Base-by-base conservation (phyloP, 2,888 invertebrate species). In the Mycalesis mineus region DNA sequence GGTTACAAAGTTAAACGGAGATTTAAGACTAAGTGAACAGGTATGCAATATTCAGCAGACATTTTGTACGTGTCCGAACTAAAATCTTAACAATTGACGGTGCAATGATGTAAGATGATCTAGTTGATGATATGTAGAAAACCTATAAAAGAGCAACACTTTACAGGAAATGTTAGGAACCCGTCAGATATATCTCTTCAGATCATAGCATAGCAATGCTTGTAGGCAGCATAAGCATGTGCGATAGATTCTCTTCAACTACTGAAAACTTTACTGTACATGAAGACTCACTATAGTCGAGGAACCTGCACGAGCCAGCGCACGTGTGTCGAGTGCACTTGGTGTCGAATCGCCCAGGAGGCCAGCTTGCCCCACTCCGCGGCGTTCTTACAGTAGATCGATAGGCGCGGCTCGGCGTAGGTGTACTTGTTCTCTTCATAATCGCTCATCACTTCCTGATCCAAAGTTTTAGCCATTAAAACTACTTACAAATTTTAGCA, bases 351-450 rank as follows among this genome's bases (percentile, higher is more conserved):
- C 14, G 98, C 99, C 99, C 99, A 99, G 74, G 94, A 94, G 53
- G 99, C 99, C 66, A 99, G 88, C 78, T 97, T 97, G 77, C 97
- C 96, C 99, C 99, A 99, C 86, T 99, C 99, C 71, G 95, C 94
- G 1, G 92, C 90, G 59, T 92, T 95, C 81, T 98, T 96, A 51
- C 99, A 99, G 85, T 99, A 99, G 75, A 99, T 97, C 3, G 99
- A 99, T 57, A 99, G 91, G 45, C 99, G 93, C 1, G 97, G 91
- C 80, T 99, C 99, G 0, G 97, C 96, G 88, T 99, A 99, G 85
- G 99, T 99, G 85, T 99, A 99, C 83, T 99, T 99, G 69, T 97
- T 97, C 88, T 99, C 99, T 78, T 99, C 98, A 56, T 99, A 90
- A 84, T 99, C 99, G 58, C 93, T 94, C 55, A 97, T 94, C 1